Base-by-base conservation (phyloP, 1,140 invertebrate genomes). In the Drosophila pachea region DNA sequence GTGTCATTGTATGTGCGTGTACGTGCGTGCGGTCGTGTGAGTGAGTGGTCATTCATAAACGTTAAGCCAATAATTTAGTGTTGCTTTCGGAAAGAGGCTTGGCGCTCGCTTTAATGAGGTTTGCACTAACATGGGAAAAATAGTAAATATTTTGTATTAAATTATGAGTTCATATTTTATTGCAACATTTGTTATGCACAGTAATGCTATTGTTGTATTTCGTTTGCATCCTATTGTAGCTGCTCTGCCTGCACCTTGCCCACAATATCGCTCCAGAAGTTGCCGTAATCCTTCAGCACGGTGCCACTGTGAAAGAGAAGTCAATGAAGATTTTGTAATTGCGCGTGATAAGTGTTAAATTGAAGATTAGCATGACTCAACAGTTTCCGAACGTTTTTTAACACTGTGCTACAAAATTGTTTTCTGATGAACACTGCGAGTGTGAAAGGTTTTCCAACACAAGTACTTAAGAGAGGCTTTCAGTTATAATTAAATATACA, bases 251-350 rank as follows among this genome's bases (percentile, higher is more conserved):
- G 81, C 58, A 89, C 81, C 54, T 87, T 88, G 62, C 67, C 74
- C 6, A 89, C 68, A 62, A 94, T 87, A 43, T 94, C 92, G 14
- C 93, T 91, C 94, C 94, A 95, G 82, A 94, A 95, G 9, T 92
- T 93, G 9, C 91, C 91, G 77, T 94, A 95, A 47, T 93, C 92
- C 88, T 94, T 93, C 55, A 95, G 77, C 31, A 95, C 91, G 7
- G 93, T 94, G 52, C 94, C 94, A 31, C 94, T 95, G 91, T 47
- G n/a, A 93, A 93, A 69, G 72, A 71, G 71, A 89, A 81, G 86
- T 77, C 47, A 48, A 48, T 45, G 61, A 54, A 68, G 61, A 52
- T 56, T 49, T 49, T 56, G 22, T 38, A 11, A 61, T 55, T 56
- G 45, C 4, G n/a, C 8, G 4, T 22, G 5, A 48, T 29, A 33